A percentile compares a stretch with the other conserved stretches of the same genome.
Evolutionary conservation across 2,113 vertebrate genomes (phyloP).

Genomic region (Carassius gibelio): DNA sequence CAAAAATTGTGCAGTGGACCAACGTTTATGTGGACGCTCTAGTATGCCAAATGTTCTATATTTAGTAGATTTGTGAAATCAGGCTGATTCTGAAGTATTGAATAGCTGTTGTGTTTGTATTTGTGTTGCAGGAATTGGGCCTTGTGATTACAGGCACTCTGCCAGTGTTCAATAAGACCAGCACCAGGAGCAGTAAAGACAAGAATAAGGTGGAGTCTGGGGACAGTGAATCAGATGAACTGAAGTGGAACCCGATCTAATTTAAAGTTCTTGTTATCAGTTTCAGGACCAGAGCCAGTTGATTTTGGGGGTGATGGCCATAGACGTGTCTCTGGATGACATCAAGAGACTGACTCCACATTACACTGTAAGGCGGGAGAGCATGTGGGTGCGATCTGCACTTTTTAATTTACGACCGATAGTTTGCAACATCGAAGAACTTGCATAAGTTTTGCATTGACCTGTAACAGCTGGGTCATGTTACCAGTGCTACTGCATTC

Average conservation of each 20-base stretch:
- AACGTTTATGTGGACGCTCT: constrained; percentile 95
- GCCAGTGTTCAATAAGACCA: constrained; percentile 88
- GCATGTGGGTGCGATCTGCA: background rate
- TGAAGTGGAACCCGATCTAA: background rate
- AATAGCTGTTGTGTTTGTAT: constrained; percentile 11
- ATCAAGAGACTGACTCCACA: constrained; percentile 94
- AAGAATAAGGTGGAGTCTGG: constrained; percentile 27
- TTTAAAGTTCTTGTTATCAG: background rate
- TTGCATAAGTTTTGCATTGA: constrained; percentile 3
- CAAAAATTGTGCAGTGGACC: constrained; percentile 96
- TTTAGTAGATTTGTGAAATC: background rate
- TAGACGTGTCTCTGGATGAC: constrained; percentile 95
- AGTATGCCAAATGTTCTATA: constrained; percentile 73
- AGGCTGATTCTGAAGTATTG: background rate
- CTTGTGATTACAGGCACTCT: constrained; percentile 91
- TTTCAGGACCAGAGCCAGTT: constrained; percentile 83
- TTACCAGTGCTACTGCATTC: constrained; percentile 7
- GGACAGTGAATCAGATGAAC: background rate
- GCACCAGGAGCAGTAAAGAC: constrained; percentile 57
- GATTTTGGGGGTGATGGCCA: constrained; percentile 96
- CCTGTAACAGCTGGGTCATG: background rate
- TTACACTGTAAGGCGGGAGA: constrained; percentile 84
- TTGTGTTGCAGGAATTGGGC: constrained; percentile 79
- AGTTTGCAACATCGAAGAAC: background rate
- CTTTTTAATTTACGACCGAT: constrained; percentile 4